Evolutionary conservation across 2,797 vertebrate genomes (phyloP).

Genomic region (Gymnopithys bicolor): DNA sequence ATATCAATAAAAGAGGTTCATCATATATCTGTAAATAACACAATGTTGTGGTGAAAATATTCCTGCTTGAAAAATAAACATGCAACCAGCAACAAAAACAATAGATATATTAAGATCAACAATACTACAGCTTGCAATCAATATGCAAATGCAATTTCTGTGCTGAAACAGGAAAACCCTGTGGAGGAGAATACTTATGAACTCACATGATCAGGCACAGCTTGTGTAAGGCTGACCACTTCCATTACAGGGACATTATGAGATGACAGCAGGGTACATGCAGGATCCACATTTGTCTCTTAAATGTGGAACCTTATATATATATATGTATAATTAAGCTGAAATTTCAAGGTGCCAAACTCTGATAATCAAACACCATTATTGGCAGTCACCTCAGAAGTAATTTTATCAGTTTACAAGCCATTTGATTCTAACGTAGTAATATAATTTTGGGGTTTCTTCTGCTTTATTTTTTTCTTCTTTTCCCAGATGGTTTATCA

Average conservation of each 20-base stretch:
- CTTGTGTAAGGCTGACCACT: not conserved
- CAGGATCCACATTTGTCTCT: not conserved
- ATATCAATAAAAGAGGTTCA: not conserved
- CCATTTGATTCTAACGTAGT: not conserved
- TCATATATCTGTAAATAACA: slow-evolving; percentile 38
- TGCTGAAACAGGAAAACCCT: not conserved
- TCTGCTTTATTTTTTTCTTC: fast-evolving
- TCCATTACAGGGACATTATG: not conserved
- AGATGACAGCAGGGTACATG: not conserved
- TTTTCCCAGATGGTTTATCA: not conserved
- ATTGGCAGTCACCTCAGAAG: not conserved
- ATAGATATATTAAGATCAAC: not conserved
- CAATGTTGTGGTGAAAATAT: not conserved
- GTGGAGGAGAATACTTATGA: not conserved
- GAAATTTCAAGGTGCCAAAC: not conserved
- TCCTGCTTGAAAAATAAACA: not conserved
- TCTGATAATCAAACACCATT: not conserved
- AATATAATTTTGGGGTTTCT: not conserved
- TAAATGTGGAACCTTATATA: not conserved
- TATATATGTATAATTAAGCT: not conserved
- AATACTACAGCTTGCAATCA: not conserved
- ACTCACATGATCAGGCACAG: not conserved
- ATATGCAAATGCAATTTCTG: slow-evolving; percentile 30
- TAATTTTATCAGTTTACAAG: not conserved
- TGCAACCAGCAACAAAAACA: not conserved